Percentiles rank a stretch among this genome's conserved stretches.
Conservation (phyloP, 2,888 invertebrate genomes). For the Pterobdella sp. region DNA sequence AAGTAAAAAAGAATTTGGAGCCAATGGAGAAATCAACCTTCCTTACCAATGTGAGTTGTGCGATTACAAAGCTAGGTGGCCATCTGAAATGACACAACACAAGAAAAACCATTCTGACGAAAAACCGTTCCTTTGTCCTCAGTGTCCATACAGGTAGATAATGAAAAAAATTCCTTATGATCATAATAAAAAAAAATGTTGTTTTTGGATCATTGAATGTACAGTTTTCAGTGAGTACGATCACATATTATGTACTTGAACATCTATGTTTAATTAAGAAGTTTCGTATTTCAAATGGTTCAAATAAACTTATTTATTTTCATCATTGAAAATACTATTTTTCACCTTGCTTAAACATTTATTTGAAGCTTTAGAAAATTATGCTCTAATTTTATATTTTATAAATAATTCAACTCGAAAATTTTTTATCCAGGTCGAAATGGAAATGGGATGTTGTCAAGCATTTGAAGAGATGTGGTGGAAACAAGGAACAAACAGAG, state of each 20-base stretch:
- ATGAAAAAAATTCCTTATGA: too few relatives aligned
- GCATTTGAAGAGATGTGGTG: conserved; percentile 49
- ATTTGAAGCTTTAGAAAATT: not conserved
- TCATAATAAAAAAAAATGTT: too few relatives aligned
- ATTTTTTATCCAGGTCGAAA: conserved; percentile 41
- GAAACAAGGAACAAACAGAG: conserved; percentile 23
- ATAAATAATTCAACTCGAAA: not conserved
- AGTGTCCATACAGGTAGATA: conserved; percentile 46
- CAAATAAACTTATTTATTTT: conserved; percentile 7
- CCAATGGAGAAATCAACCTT: conserved; percentile 40
- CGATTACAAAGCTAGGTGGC: conserved; percentile 51
- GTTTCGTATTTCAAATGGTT: too few relatives aligned
- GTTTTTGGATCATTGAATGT: too few relatives aligned
- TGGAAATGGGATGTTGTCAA: conserved; percentile 53
- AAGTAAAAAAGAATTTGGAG: conserved; percentile 10
- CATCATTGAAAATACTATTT: not conserved
- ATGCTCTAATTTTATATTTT: not conserved
- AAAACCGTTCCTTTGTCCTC: conserved; percentile 49
- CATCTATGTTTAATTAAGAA: too few relatives aligned
- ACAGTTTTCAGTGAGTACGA: too few relatives aligned
- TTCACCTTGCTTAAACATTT: not conserved
- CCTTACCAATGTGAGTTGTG: conserved; percentile 50
- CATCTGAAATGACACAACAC: conserved; percentile 51
- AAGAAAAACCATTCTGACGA: conserved; percentile 52
- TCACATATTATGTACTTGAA: too few relatives aligned